A percentile compares a stretch with the other conserved stretches of the same genome.
Conservation (phyloP, 2,888 invertebrate species). For the Cheiracanthium punctorium region DNA sequence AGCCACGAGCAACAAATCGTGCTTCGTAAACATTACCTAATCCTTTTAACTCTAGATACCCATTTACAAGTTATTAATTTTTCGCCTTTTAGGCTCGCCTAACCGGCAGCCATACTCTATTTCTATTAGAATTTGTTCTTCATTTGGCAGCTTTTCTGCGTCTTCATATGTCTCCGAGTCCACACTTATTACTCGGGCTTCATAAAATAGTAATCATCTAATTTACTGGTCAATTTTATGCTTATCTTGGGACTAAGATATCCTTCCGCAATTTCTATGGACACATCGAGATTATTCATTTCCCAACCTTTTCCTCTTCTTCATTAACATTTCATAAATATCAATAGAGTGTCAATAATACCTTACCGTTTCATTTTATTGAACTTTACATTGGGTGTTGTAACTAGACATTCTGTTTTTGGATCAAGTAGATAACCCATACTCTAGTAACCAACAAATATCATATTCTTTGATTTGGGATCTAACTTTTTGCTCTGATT, state of each 20-base stretch:
- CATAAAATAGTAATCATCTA: conserved; percentile 17
- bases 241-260: not conserved
- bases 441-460: not conserved
- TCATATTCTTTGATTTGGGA: not conserved
- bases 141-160: not conserved
- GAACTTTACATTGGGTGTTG: not conserved
- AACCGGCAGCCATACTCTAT: not conserved
- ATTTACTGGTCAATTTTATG: not conserved
- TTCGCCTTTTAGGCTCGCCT: not conserved
- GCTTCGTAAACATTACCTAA: not conserved
- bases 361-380: not conserved
- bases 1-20: conserved; percentile 5
- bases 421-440: not conserved
- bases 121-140: not conserved
- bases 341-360: too few species aligned
- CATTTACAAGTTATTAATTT: not conserved
- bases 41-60: not conserved
- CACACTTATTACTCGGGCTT: not conserved
- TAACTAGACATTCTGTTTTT: not conserved
- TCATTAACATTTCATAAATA: too few species aligned
- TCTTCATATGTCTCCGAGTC: not conserved
- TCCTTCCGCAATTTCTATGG: not conserved
- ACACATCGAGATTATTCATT: not conserved
- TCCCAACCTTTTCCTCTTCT: not conserved
- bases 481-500: not conserved